A percentile compares a stretch with the other conserved stretches of the same genome.
These are phyloP conservation scores for Progne subis DNA, from an alignment of 2,113 vertebrate genomes.

Conservation along the genomic window DNA sequence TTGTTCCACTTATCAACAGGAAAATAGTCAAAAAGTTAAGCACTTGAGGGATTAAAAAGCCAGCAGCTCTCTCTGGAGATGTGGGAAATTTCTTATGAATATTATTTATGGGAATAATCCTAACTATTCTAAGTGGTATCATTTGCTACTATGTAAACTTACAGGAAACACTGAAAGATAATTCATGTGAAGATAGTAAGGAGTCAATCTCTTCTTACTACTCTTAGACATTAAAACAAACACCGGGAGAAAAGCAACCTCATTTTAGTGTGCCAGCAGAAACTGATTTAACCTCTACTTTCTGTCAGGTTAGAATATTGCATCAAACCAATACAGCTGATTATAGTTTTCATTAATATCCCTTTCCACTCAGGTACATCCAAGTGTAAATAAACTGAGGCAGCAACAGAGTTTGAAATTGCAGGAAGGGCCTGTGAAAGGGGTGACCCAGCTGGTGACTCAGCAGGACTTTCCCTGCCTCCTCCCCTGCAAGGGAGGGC, in stretches of 20 bases:
- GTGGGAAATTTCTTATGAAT: background rate
- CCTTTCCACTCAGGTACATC: background rate
- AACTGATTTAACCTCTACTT: background rate
- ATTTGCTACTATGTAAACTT: background rate
- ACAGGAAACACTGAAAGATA: background rate
- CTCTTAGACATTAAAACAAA: background rate
- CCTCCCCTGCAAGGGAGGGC: background rate
- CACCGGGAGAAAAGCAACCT: background rate
- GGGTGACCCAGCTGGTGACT: conserved; percentile 44
- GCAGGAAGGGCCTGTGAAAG: background rate
- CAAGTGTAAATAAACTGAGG: background rate
- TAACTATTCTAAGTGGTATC: background rate
- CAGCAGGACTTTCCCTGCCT: conserved; percentile 52
- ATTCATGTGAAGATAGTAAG: background rate
- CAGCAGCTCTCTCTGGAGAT: background rate
- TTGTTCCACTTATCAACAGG: background rate
- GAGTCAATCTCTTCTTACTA: background rate
- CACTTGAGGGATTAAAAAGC: background rate
- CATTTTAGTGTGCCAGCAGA: background rate
- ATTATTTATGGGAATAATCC: background rate
- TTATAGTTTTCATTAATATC: background rate
- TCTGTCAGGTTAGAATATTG: background rate
- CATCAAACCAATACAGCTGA: background rate
- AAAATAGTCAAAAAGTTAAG: background rate
- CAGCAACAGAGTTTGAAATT: background rate